Conservation (phyloP, 1,140 invertebrate genomes). For the Drosophila tropicalis region DNA sequence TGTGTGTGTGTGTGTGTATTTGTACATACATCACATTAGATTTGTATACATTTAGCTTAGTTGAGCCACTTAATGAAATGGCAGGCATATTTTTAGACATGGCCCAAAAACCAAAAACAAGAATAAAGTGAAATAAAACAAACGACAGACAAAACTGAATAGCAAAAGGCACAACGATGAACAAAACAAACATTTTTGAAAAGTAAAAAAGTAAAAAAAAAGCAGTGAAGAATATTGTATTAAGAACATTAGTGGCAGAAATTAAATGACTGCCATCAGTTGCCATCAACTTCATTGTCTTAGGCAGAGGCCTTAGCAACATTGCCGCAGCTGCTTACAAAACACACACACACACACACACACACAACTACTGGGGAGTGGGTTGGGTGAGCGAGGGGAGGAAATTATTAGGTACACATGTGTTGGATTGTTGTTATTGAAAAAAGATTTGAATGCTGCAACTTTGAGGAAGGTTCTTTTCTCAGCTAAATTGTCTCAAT, state of each 20-base stretch:
- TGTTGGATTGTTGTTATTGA: conserved; percentile 11
- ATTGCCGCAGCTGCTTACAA: not conserved
- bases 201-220: conserved; percentile 21
- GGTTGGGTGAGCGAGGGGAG: not conserved
- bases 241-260: conserved; percentile 2
- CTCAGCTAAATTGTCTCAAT: conserved; percentile 20
- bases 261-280: conserved; percentile 13
- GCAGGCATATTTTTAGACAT: conserved; percentile 74
- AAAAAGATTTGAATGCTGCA: conserved; percentile 16
- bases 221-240: conserved; percentile 3
- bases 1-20: not conserved
- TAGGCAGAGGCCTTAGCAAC: not conserved
- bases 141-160: conserved; percentile 41
- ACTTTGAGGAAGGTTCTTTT: conserved; percentile 20
- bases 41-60: not conserved
- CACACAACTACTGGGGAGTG: not conserved
- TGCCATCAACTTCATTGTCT: conserved; percentile 12
- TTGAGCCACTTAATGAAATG: conserved; percentile 75
- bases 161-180: conserved; percentile 23
- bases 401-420: conserved; percentile 17
- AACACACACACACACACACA: not conserved
- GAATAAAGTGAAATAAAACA: conserved; percentile 22
- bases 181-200: conserved; percentile 49
- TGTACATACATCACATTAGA: not conserved
- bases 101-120: conserved; percentile 23